Conservation (phyloP, 2,797 vertebrate genomes). For the Protonibea diacanthus region DNA sequence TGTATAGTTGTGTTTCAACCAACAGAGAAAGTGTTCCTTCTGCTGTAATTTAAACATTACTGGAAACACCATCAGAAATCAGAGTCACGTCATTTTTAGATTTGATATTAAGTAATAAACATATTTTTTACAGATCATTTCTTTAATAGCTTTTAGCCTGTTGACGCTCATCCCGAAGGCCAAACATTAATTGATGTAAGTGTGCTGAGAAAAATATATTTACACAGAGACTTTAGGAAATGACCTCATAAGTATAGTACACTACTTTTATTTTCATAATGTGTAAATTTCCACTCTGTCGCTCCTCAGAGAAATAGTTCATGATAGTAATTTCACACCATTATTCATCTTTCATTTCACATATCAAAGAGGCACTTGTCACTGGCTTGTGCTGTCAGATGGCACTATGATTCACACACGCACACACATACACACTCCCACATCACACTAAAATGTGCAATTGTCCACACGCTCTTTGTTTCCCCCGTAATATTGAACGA, state of each 20-base stretch:
- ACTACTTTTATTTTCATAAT: slow-evolving; percentile 31
- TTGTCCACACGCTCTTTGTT: slow-evolving; percentile 71
- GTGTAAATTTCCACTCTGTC: slow-evolving; percentile 22
- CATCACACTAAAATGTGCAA: slow-evolving; percentile 54
- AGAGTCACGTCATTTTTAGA: not conserved
- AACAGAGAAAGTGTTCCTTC: not conserved
- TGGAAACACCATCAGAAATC: not conserved
- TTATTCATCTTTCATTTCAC: slow-evolving; percentile 46
- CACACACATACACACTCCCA: slow-evolving; percentile 51
- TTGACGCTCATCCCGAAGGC: not conserved
- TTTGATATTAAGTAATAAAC: too few species aligned
- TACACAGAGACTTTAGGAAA: slow-evolving; percentile 3
- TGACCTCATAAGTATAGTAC: not conserved
- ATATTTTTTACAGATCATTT: not conserved
- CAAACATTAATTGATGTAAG: not conserved
- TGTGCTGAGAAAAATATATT: not conserved
- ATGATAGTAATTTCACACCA: slow-evolving; percentile 30
- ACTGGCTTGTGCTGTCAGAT: slow-evolving; percentile 67
- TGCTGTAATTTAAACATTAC: not conserved
- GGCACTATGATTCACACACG: slow-evolving; percentile 71
- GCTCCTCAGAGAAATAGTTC: slow-evolving; percentile 22
- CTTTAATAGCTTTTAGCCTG: not conserved
- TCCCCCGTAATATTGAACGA: slow-evolving; percentile 48
- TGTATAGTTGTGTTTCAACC: not conserved
- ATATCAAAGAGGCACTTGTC: slow-evolving; percentile 54